These are phyloP conservation scores for Perithous albicinctus DNA, from an alignment of 2,888 invertebrate genomes.

Conservation along the genomic window DNA sequence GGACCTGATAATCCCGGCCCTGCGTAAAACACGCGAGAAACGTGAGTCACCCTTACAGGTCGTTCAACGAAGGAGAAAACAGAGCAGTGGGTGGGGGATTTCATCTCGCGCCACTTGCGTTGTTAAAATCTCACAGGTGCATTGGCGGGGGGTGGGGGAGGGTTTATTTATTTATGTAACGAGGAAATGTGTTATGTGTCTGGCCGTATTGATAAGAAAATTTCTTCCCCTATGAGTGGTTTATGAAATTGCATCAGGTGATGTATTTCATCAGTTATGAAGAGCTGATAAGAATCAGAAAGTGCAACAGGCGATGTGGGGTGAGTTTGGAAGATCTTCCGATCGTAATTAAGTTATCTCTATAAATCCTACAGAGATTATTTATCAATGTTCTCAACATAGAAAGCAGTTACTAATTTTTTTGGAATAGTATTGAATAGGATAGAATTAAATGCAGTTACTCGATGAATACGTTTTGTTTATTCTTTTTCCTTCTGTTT, in stretches of 20 bases:
- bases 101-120: not conserved
- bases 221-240: no score
- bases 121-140: conserved; percentile 23
- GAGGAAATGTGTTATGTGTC: not conserved
- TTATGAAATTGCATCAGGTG: conserved; percentile 16
- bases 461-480: no score
- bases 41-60: conserved; percentile 60
- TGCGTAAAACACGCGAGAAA: conserved; percentile 59
- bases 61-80: conserved; percentile 60
- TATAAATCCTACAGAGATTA: no score
- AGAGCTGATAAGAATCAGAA: not conserved
- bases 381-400: no score
- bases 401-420: no score
- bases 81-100: not conserved
- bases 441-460: no score
- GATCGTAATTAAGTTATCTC: no score
- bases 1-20: conserved; percentile 43
- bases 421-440: no score
- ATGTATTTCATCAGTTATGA: not conserved
- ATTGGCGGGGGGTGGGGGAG: no score
- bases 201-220: not conserved
- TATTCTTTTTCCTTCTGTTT: no score
- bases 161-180: conserved; percentile 2
- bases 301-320: not conserved
- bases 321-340: not conserved